Conservation (phyloP, 2,797 vertebrate species). For the Tragelaphus oryx region DNA sequence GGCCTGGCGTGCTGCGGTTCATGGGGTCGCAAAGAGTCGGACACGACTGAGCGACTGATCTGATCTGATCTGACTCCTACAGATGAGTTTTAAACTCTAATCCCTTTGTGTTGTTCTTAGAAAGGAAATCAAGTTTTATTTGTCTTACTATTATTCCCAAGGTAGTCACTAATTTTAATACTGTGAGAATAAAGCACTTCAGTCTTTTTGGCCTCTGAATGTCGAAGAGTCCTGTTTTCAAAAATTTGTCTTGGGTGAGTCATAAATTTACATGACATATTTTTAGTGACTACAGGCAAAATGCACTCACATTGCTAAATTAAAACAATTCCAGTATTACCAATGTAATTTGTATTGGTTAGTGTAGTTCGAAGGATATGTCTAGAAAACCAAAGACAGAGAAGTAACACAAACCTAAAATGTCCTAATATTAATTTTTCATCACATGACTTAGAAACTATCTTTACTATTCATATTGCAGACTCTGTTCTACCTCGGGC, state of each 20-base stretch:
- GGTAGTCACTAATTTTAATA: neutral
- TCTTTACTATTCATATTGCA: neutral
- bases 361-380: neutral
- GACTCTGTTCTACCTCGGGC: neutral
- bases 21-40: no score
- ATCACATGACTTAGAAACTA: neutral
- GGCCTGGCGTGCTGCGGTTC: no score
- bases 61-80: no score
- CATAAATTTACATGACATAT: neutral
- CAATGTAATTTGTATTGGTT: neutral
- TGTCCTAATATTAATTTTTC: neutral
- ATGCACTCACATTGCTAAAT: neutral
- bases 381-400: neutral
- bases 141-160: neutral
- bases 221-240: constrained; percentile 19
- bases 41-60: no score
- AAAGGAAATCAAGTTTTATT: constrained; percentile 22
- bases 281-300: constrained; percentile 26
- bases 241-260: neutral
- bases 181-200: neutral
- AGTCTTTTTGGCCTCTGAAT: neutral
- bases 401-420: neutral
- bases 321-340: neutral
- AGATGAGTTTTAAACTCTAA: constrained; percentile 6
- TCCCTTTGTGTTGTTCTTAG: neutral